Percentiles rank a stretch among this genome's conserved stretches.
Conservation (phyloP, 2,113 vertebrate genomes). For the Canis aureus region DNA sequence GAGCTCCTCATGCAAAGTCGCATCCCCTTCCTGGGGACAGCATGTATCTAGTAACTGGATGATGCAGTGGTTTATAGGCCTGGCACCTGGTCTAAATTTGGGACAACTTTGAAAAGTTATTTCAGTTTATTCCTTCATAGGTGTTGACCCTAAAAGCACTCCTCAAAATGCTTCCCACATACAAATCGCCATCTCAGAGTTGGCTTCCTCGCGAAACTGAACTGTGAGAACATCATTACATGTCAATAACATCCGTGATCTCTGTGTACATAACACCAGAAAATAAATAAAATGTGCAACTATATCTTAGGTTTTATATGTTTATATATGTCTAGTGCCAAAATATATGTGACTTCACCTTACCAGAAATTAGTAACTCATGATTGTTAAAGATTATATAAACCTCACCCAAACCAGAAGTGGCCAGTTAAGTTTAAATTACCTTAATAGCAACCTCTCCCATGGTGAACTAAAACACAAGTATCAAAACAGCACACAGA, state of each 20-base stretch:
- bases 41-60: neutral
- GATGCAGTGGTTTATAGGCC: neutral
- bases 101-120: neutral
- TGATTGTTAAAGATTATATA: constrained; percentile 30
- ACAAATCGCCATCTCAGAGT: constrained; percentile 54
- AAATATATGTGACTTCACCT: constrained; percentile 38
- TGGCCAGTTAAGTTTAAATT: constrained; percentile 38
- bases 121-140: neutral
- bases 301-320: constrained; percentile 33
- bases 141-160: neutral
- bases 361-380: constrained; percentile 24
- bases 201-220: neutral
- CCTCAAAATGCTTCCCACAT: neutral
- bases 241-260: neutral
- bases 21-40: neutral
- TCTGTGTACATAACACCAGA: constrained; percentile 59
- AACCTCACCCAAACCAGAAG: constrained; percentile 69
- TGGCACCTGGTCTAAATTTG: neutral
- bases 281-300: constrained; percentile 76
- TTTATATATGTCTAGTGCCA: neutral
- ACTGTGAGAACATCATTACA: neutral
- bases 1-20: neutral
- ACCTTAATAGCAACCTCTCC: neutral
- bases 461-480: constrained; percentile 8
- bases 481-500: neutral